Evolutionary conservation across 2,113 vertebrate genomes (phyloP).

Genomic region (Myanophis thanlyinensis): DNA sequence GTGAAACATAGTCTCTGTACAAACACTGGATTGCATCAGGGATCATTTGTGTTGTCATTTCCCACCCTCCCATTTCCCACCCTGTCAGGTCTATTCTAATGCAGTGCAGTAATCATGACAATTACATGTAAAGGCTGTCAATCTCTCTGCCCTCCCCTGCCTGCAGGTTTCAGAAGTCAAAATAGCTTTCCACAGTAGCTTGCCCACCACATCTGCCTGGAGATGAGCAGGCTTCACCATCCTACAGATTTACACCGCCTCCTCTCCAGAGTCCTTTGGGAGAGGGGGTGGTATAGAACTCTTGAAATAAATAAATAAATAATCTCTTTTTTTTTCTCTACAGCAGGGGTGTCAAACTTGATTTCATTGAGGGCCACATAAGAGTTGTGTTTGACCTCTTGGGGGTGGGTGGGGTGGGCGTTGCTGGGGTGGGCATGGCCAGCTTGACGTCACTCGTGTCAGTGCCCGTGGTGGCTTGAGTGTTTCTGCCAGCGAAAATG

Average conservation of each 20-base stretch:
- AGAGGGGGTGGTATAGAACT: too few relatives aligned
- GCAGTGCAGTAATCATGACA: slow-evolving; percentile 54
- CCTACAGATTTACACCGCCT: not conserved
- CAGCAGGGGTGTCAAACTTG: too few relatives aligned
- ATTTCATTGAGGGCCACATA: too few relatives aligned
- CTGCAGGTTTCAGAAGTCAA: slow-evolving; percentile 62
- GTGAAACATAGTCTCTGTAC: not conserved
- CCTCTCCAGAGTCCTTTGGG: too few relatives aligned
- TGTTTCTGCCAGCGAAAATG: too few relatives aligned
- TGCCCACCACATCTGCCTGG: slow-evolving; percentile 59
- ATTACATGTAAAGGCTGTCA: slow-evolving; percentile 49
- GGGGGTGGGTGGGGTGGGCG: too few relatives aligned
- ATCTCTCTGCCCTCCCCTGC: slow-evolving; percentile 32
- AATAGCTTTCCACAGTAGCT: slow-evolving; percentile 58
- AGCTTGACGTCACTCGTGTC: too few relatives aligned
- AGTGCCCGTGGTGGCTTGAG: too few relatives aligned
- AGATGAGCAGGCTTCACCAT: slow-evolving; percentile 49
- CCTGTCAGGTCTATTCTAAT: slow-evolving; percentile 10
- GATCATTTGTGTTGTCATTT: not conserved
- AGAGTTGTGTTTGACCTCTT: too few relatives aligned
- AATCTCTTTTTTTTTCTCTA: too few relatives aligned
- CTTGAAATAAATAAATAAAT: too few relatives aligned
- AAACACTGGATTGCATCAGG: not conserved
- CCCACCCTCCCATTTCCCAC: not conserved
- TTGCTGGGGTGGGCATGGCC: too few relatives aligned